phyloP scores from a whole-genome alignment of 2,113 vertebrate genomes.

The Maccullochella peelii region DNA sequence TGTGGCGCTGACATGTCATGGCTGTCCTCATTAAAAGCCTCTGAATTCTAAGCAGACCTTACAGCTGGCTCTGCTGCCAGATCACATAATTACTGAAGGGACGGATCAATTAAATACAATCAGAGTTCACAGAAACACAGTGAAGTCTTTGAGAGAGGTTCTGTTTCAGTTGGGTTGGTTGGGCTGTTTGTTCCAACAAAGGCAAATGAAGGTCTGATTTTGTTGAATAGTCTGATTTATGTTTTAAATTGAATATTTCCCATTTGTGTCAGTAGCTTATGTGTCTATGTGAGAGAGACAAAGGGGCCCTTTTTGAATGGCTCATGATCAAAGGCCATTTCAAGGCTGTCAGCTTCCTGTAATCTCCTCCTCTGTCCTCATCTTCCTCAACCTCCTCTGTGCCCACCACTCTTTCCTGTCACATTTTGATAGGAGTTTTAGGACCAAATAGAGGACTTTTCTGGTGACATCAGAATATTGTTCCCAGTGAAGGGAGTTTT shows the following conservation, averaged over 20 bases:
- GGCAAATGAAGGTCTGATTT: background rate
- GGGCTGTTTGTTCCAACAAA: background rate
- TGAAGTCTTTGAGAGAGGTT: background rate
- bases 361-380: conserved; percentile 5
- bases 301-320: conserved; percentile 1
- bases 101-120: conserved; percentile 33
- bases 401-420: background rate
- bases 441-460: background rate
- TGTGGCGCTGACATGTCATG: conserved; percentile 34
- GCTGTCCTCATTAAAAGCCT: conserved; percentile 48
- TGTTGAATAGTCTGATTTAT: background rate
- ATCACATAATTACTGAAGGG: conserved; percentile 26
- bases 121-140: conserved; percentile 11
- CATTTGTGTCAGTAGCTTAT: conserved; percentile 8
- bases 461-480: background rate
- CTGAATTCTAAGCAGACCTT: conserved; percentile 32
- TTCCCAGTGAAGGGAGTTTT: too few species aligned
- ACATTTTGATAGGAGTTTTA: background rate
- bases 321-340: conserved; percentile 48
- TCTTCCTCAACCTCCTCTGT: background rate
- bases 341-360: conserved; percentile 26
- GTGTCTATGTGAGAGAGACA: conserved; percentile 18
- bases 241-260: conserved; percentile 1
- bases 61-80: conserved; percentile 26
- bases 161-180: background rate